phyloP scores from a whole-genome alignment of 1,140 invertebrate species.

The Idris sp. region DNA sequence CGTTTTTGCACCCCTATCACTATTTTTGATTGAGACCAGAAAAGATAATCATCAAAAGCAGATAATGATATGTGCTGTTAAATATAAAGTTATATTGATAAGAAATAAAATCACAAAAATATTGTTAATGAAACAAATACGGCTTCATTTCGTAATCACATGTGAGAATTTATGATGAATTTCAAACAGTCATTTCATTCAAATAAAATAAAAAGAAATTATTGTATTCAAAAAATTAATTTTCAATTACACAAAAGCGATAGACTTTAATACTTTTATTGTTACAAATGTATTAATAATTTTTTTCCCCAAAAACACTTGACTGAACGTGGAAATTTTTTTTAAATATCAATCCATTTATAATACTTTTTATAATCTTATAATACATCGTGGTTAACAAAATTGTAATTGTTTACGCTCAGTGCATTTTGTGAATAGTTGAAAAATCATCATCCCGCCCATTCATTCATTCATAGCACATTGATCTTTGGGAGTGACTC shows the following conservation, averaged over 20 bases:
- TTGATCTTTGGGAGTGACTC: slow-evolving; percentile 19
- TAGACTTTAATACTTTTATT: too few species aligned
- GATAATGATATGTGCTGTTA: slow-evolving; percentile 9
- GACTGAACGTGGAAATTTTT: too few species aligned
- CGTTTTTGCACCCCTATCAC: slow-evolving; percentile 4
- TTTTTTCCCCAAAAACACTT: too few species aligned
- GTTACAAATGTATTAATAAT: too few species aligned
- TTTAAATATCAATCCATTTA: too few species aligned
- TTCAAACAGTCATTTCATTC: too few species aligned
- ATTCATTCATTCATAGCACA: slow-evolving; percentile 13
- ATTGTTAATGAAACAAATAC: slow-evolving; percentile 28
- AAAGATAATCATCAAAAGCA: slow-evolving; percentile 16
- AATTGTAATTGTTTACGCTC: not conserved
- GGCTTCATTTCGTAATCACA: slow-evolving; percentile 8
- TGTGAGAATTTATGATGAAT: slow-evolving; percentile 28
- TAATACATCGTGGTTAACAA: too few species aligned
- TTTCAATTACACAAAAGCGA: too few species aligned
- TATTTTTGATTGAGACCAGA: slow-evolving; percentile 1
- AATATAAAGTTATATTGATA: slow-evolving; percentile 3
- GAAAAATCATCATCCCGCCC: slow-evolving; percentile 36
- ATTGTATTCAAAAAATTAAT: too few species aligned
- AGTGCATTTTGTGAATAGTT: slow-evolving; percentile 28
- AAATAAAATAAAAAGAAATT: too few species aligned
- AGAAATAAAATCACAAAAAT: slow-evolving; percentile 6
- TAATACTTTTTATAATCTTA: too few species aligned